These are phyloP conservation scores for Drosophila mulleri DNA, from an alignment of 2,888 invertebrate species.

Conservation along the genomic window DNA sequence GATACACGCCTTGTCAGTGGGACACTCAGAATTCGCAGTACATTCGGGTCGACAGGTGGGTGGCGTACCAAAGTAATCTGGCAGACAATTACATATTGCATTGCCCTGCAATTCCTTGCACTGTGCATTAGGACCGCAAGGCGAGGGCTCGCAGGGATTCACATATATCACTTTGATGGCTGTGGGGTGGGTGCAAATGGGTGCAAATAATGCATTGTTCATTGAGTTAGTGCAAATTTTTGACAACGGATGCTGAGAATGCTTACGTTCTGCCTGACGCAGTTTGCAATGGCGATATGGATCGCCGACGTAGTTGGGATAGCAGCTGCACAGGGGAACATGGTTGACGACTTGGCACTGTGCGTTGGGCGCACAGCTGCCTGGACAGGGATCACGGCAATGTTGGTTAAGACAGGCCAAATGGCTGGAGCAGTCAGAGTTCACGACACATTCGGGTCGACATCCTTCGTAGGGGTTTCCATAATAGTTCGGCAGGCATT, in stretches of 20 bases:
- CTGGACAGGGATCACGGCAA: conserved; percentile 91
- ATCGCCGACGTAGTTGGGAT: conserved; percentile 88
- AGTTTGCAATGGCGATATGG: conserved; percentile 88
- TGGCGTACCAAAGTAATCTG: conserved; percentile 88
- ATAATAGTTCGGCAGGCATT: conserved; percentile 88
- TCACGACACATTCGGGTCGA: conserved; percentile 89
- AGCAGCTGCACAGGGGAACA: conserved; percentile 91
- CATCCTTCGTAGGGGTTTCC: conserved; percentile 91
- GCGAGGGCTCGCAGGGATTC: conserved; percentile 91
- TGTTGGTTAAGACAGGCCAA: conserved; percentile 90
- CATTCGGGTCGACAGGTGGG: conserved; percentile 90
- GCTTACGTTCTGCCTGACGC: conserved; percentile 82
- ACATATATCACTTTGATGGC: conserved; percentile 70
- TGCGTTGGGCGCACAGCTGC: conserved; percentile 91
- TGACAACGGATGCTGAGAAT: conserved; percentile 10
- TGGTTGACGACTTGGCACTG: conserved; percentile 92
- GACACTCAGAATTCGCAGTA: conserved; percentile 87
- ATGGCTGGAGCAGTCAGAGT: conserved; percentile 89
- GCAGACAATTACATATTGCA: conserved; percentile 88
- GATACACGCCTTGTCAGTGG: conserved; percentile 87
- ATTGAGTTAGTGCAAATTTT: conserved; percentile 53
- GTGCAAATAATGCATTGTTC: conserved; percentile 46
- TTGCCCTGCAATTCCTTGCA: conserved; percentile 88
- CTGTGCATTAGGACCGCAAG: conserved; percentile 91
- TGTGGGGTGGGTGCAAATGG: conserved; percentile 42